Evolutionary conservation across 2,797 vertebrate genomes (phyloP).

Genomic region (Rhinoraja longicauda): DNA sequence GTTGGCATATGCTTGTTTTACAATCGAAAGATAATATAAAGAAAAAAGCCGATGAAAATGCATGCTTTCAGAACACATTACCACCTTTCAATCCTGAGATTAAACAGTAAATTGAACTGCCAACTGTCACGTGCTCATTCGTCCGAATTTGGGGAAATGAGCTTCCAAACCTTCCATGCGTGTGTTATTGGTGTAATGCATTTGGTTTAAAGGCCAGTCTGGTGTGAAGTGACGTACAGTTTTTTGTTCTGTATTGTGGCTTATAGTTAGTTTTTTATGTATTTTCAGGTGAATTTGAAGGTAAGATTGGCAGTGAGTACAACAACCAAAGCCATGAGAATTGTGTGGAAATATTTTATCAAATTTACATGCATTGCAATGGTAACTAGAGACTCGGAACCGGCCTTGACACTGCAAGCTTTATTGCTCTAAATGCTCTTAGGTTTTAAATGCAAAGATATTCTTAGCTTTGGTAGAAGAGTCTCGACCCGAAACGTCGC

Average conservation of each 20-base stretch:
- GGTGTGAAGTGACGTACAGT: neutral
- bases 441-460: neutral
- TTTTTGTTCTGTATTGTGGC: neutral
- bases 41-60: neutral
- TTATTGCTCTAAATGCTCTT: neutral
- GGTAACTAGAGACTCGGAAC: neutral
- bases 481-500: no score
- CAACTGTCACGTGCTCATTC: neutral
- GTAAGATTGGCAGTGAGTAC: constrained; percentile 49
- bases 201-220: neutral
- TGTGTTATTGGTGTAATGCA: neutral
- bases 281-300: constrained; percentile 58
- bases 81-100: neutral
- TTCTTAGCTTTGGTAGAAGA: neutral
- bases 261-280: constrained; percentile 40
- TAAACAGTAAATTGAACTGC: neutral
- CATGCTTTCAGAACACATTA: neutral
- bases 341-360: constrained; percentile 26
- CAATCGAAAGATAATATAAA: neutral
- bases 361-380: constrained; percentile 16
- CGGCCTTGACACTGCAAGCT: constrained; percentile 18
- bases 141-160: neutral
- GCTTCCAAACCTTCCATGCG: neutral
- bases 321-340: neutral
- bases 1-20: neutral